Evolutionary conservation across 2,888 invertebrate genomes (phyloP).

Genomic region (Oscheius sp.): DNA sequence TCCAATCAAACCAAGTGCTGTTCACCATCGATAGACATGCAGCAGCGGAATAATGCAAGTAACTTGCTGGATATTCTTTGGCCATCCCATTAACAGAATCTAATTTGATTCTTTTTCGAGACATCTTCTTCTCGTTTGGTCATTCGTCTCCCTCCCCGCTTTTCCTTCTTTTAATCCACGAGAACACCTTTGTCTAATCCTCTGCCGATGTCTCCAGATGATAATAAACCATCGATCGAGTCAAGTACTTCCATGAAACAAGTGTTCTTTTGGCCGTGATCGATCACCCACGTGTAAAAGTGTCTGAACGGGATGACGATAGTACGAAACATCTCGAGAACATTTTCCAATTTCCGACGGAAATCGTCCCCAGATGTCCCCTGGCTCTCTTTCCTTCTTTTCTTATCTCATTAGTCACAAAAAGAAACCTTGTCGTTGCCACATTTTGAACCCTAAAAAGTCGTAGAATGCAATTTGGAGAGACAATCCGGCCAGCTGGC

Average conservation of each 20-base stretch:
- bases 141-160: conserved; percentile 1
- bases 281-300: conserved; percentile 21
- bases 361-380: conserved; percentile 10
- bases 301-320: conserved; percentile 3
- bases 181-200: conserved; percentile 5
- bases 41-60: neutral
- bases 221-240: neutral
- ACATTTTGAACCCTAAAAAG: neutral
- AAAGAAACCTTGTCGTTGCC: neutral
- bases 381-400: conserved; percentile 7
- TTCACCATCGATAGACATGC: neutral
- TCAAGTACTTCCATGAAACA: conserved; percentile 16
- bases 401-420: neutral
- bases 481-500: neutral
- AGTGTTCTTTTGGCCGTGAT: conserved; percentile 23
- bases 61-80: too few species aligned
- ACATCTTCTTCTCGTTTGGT: neutral
- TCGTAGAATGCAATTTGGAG: neutral
- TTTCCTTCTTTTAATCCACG: neutral
- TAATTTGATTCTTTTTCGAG: conserved; percentile 10
- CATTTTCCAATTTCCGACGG: conserved; percentile 3
- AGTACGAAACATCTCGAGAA: neutral
- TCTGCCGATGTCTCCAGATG: neutral
- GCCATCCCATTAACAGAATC: too few species aligned
- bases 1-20: neutral